Evolutionary conservation across 2,888 invertebrate species (phyloP).

Genomic region (Thumatha senex): DNA sequence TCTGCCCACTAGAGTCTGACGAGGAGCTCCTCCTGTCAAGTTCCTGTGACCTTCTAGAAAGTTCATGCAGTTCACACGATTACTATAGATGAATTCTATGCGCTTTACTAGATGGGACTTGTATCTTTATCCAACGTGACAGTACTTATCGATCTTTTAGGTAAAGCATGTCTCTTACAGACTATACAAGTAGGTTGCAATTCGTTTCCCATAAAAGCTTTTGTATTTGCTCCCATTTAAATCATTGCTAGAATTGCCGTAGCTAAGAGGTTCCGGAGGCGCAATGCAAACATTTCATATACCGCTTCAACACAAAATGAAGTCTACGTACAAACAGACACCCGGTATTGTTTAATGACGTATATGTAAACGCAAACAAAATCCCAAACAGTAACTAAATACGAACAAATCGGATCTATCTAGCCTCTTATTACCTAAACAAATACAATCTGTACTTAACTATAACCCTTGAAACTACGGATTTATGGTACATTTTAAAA

Average conservation of each 20-base stretch:
- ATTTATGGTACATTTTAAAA: slow-evolving; percentile 1
- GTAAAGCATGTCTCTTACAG: too few species aligned
- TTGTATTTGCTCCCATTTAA: too few species aligned
- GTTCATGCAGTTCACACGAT: too few species aligned
- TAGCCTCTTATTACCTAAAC: slow-evolving; percentile 29
- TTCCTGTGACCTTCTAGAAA: too few species aligned
- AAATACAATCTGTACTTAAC: not conserved
- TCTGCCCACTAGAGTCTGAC: too few species aligned
- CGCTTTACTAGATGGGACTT: too few species aligned
- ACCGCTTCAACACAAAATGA: not conserved
- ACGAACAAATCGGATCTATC: slow-evolving; percentile 44
- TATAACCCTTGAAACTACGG: slow-evolving; percentile 4
- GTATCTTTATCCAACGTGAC: too few species aligned
- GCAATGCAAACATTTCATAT: slow-evolving; percentile 2
- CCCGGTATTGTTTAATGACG: slow-evolving; percentile 19
- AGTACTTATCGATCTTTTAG: too few species aligned
- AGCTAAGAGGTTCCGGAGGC: not conserved
- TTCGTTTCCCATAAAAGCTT: too few species aligned
- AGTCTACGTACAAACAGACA: not conserved
- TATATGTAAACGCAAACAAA: slow-evolving; percentile 27
- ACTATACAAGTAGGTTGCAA: too few species aligned
- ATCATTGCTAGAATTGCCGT: not conserved
- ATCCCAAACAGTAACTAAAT: slow-evolving; percentile 28
- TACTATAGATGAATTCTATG: too few species aligned
- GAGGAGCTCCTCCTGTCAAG: too few species aligned